These are phyloP conservation scores for Callipepla squamata DNA, from an alignment of 2,113 vertebrate species.

Conservation along the genomic window DNA sequence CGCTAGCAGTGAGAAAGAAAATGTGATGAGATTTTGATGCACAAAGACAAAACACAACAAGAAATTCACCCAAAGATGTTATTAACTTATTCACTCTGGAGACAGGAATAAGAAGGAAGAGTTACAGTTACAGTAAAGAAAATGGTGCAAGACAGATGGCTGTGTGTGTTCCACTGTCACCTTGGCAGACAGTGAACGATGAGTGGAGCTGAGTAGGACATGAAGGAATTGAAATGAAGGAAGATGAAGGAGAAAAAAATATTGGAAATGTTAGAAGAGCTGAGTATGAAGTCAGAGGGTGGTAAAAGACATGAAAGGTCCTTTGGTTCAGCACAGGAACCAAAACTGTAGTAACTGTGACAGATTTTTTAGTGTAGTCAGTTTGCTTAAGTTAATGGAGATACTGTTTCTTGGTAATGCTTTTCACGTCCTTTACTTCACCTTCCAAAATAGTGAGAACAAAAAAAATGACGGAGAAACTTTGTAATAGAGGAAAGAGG, in stretches of 20 bases:
- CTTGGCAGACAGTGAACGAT: neutral
- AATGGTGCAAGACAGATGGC: neutral
- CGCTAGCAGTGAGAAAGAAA: neutral
- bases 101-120: neutral
- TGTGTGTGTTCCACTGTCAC: neutral
- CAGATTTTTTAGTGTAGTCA: neutral
- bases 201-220: neutral
- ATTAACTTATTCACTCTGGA: neutral
- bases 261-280: neutral
- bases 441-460: neutral
- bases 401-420: neutral
- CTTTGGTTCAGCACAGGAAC: neutral
- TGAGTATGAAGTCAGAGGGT: neutral
- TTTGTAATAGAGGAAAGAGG: neutral
- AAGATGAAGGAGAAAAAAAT: neutral
- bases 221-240: neutral
- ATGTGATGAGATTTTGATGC: neutral
- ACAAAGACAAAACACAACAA: neutral
- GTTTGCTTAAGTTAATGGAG: slow-evolving; percentile 3
- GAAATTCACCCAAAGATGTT: neutral
- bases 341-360: neutral
- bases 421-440: neutral
- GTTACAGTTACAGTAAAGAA: neutral
- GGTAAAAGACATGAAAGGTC: neutral
- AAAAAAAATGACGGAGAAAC: rapidly evolving